phyloP scores from a whole-genome alignment of 1,140 invertebrate genomes.

The Andricus grossulariae region DNA sequence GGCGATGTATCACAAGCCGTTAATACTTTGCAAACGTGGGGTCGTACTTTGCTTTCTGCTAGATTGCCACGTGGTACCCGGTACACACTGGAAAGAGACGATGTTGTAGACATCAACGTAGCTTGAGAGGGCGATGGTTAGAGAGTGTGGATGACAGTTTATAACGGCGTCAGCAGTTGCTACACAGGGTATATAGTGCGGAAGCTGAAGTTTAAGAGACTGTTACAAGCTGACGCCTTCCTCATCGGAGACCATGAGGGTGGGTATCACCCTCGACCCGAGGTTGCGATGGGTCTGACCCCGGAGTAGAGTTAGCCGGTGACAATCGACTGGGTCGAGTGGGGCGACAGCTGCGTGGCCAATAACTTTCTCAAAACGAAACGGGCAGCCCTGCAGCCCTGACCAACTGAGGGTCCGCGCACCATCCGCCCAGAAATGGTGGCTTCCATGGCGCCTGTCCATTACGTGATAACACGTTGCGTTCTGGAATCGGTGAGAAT shows the following conservation, averaged over 20 bases:
- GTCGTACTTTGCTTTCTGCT: neutral
- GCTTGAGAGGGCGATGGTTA: neutral
- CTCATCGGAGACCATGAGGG: conserved; percentile 54
- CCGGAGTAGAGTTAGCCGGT: conserved; percentile 67
- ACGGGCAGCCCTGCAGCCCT: conserved; percentile 39
- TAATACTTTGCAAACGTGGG: conserved; percentile 7
- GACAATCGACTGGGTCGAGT: conserved; percentile 71
- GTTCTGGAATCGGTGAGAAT: conserved; percentile 43
- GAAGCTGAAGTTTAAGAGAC: conserved; percentile 73
- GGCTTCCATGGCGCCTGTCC: conserved; percentile 38
- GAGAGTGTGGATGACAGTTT: conserved; percentile 63
- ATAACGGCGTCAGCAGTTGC: conserved; percentile 75
- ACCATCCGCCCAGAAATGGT: conserved; percentile 34
- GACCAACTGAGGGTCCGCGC: conserved; percentile 44
- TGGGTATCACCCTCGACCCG: conserved; percentile 67
- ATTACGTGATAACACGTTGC: conserved; percentile 50
- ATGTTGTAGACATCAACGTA: neutral
- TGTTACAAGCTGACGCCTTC: conserved; percentile 75
- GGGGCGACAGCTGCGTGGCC: conserved; percentile 73
- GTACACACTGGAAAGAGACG: neutral
- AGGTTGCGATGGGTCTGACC: conserved; percentile 71
- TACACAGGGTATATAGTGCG: conserved; percentile 36
- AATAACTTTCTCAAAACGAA: conserved; percentile 70
- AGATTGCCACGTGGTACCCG: conserved; percentile 2
- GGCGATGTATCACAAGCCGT: conserved; percentile 20